Base-by-base conservation (phyloP, 2,113 vertebrate genomes). In the Gopherus evgoodei region DNA sequence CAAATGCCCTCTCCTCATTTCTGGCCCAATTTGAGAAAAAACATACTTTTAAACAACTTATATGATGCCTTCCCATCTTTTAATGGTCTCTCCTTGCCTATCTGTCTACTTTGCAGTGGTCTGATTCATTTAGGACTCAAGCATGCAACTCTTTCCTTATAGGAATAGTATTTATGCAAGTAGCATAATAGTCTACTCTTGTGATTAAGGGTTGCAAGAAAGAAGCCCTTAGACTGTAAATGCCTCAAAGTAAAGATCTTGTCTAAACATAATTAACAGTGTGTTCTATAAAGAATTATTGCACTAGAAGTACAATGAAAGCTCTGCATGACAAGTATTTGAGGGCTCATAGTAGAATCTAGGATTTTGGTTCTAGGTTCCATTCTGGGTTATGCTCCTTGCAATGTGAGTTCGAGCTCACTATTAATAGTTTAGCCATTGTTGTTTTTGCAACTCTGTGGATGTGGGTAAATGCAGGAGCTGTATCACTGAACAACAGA, bases 41-140 rank as follows among this genome's bases (percentile, higher is more conserved):
- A 79, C 42, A 50, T 13, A 49, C 53, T 62, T 12, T 12, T 44
- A 81, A 94, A 75, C 44, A 50, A 57, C 19, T 4, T 75, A 17
- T 75, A 3, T 85, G 31, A 90, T 53, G 4, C 13, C 2, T 27
- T 93, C 95, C 92, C 6, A 79, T 91, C 49, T 95, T 90, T 31
- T 80, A 76, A 80, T 54, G 42, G 2, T 86, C 44, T 91, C 11
- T 90, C 11, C 62, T 85, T 19, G 79, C 38, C 42, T 89, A 54
- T 11, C 69, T 75, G 6, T 88, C 75, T 89, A 13, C 47, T 87
- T 54, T 69, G 13, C 31, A 54, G 38, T 38, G 47, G 31, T 14
- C 13, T 56, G 13, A 75, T 29, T 83, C 95, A 50, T 91, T 96
- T 93, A 87, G 50, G 50, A 27, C 31, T 92, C 91, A 94, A 81